Evolutionary conservation across 2,888 invertebrate genomes (phyloP).

Genomic region (Pilophorus perplexus): DNA sequence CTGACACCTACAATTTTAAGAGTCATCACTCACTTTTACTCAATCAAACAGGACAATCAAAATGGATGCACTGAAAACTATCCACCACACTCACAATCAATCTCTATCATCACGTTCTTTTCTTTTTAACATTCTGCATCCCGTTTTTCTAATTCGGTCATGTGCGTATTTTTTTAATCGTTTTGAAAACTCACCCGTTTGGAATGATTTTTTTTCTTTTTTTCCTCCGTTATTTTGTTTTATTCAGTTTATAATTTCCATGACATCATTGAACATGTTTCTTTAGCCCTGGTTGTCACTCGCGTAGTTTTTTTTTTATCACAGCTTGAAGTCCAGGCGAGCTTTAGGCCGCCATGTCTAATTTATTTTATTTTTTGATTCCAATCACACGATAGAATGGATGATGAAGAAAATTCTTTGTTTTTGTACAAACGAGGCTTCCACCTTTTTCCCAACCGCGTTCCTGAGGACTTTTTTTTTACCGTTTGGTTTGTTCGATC

Average conservation of each 20-base stretch:
- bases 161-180: slow-evolving; percentile 40
- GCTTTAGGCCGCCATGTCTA: slow-evolving; percentile 39
- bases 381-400: slow-evolving; percentile 38
- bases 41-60: no score
- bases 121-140: slow-evolving; percentile 22
- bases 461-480: not conserved
- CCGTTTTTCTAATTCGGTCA: slow-evolving; percentile 4
- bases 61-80: no score
- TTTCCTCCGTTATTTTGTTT: slow-evolving; percentile 37
- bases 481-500: not conserved
- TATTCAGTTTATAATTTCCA: slow-evolving; percentile 29
- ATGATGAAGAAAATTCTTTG: slow-evolving; percentile 51
- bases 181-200: slow-evolving; percentile 19
- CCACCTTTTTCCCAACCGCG: not conserved
- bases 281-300: slow-evolving; percentile 45
- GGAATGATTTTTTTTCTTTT: no score
- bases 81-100: no score
- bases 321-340: slow-evolving; percentile 41
- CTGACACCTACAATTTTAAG: no score
- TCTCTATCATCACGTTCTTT: not conserved
- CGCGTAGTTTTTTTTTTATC: slow-evolving; percentile 45
- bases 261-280: no score
- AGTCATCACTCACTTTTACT: no score
- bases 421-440: slow-evolving; percentile 42
- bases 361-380: slow-evolving; percentile 25